These are phyloP conservation scores for Drosophila watanabei DNA, from an alignment of 1,140 invertebrate species.

Conservation along the genomic window DNA sequence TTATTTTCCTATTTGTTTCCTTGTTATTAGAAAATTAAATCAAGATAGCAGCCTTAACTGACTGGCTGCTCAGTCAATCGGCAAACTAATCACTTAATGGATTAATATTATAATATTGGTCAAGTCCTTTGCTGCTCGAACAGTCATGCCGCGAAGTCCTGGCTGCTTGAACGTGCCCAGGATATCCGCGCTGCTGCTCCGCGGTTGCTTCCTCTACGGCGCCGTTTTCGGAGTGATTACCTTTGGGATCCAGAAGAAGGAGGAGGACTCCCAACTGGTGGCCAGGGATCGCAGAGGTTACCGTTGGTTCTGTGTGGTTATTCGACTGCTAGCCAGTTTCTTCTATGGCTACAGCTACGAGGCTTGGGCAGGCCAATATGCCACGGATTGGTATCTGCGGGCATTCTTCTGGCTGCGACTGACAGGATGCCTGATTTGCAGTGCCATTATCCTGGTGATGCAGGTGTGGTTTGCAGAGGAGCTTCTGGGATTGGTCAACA, in stretches of 20 bases:
- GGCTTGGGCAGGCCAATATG: slow-evolving; percentile 5
- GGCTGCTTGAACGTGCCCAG: slow-evolving; percentile 15
- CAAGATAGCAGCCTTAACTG: slow-evolving; percentile 9
- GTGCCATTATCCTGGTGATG: slow-evolving; percentile 41
- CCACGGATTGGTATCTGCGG: neutral
- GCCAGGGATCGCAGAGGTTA: slow-evolving; percentile 21
- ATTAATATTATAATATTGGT: neutral
- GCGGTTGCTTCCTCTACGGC: slow-evolving; percentile 13
- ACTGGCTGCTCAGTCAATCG: slow-evolving; percentile 2
- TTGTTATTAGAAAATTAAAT: slow-evolving; percentile 24
- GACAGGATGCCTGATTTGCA: slow-evolving; percentile 16
- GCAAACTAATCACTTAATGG: slow-evolving; percentile 41
- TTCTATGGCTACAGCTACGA: slow-evolving; percentile 7
- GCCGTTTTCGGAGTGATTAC: slow-evolving; percentile 14
- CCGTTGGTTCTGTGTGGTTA: slow-evolving; percentile 32
- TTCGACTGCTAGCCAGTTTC: slow-evolving; percentile 7
- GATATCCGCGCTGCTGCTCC: slow-evolving; percentile 24
- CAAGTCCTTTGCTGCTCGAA: neutral
- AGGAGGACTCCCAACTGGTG: neutral
- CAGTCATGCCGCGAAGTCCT: slow-evolving; percentile 23
- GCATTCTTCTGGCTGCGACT: slow-evolving; percentile 3
- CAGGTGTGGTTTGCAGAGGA: slow-evolving; percentile 34
- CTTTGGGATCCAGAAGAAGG: slow-evolving; percentile 1
- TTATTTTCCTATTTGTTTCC: no score
- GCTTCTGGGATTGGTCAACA: slow-evolving; percentile 32